Evolutionary conservation across 2,113 vertebrate genomes (phyloP), one percentile per base, ranked within the genome.

Genomic region (Sminthopsis crassicaudata): DNA sequence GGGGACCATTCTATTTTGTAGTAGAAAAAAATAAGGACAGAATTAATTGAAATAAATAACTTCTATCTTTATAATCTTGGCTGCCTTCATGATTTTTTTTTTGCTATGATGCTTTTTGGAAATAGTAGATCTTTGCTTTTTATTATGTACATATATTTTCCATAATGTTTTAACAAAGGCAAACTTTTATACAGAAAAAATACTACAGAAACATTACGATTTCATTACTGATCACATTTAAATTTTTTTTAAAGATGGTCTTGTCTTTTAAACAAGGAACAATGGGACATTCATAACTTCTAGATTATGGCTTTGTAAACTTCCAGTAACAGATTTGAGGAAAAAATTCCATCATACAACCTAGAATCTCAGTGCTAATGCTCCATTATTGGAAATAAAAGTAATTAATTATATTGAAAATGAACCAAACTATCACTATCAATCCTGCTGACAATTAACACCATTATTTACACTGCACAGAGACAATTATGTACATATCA

Each of bases 381-480:
- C 84, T 91, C 46, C 93, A 96, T 97, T 96, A 94, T 97, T 96
- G 92, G 94, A 97, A 98, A 95, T 93, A 97, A 89, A 91, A 93
- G 90, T 89, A 98, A 98, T 98, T 98, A 97, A 98, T 98, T 98
- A 97, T 98, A 98, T 95, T 95, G 96, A 97, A 97, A 97, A 52
- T 92, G 93, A 98, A 96, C 90, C 89, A 96, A 97, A 98, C 96
- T 91, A 84, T 97, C 96, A 96, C 95, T 93, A 96, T 98, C 97
- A 98, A 95, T 96, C 97, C 94, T 97, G 55, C 97, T 98, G 97
- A 98, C 96, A 97, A 93, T 95, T 96, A 97, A 97, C 94, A 96
- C 54, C 97, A 96, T 93, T 97, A 96, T 96, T 60, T 97, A 93
- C 91, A 95, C 93, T 97, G 96, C 97, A 97, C 91, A 96, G 94